Evolutionary conservation across 2,797 vertebrate genomes (phyloP), one percentile per base, ranked within the genome.

Genomic region (Gymnopithys bicolor): DNA sequence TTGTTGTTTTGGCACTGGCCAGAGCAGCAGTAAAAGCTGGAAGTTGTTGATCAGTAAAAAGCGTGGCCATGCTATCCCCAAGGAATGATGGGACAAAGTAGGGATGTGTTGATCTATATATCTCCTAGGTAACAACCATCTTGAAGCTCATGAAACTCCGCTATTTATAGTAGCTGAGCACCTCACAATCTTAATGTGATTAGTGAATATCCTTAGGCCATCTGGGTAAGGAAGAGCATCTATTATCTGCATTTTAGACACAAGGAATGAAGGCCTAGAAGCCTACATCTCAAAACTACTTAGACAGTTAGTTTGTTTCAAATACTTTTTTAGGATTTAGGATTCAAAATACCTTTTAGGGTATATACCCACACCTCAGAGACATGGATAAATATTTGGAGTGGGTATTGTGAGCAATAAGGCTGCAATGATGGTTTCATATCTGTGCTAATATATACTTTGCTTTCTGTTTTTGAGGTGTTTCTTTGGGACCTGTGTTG

Each of bases 141-240:
- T 86, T 87, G 46, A 70, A 92, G 59, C 43, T 89, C 86, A 56
- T 83, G 60, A 60, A 91, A 68, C 62, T 85, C 24, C 0, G 10
- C 82, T 95, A 60, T 95, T 86, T 94, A 82, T 95, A 90, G 89
- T 27, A 89, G 53, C 46, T 64, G 53, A 87, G n/a, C 81, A 91
- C 76, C 93, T 95, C 69, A 69, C 83, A 96, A 69, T 87, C 82
- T 94, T 94, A 81, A 87, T 89, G 63, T 90, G 89, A 92, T 92
- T 93, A 92, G 96, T 96, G 85, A 91, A 92, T 93, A 91, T 84
- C 87, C 76, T 91, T 81, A 92, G 87, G 92, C 79, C 84, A 91
- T 83, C 66, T 83, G 41, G 23, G 45, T 84, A 69, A 94, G 62
- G 25, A 85, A 92, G 21, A 81, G 8, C 37, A 86, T 75, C 62